phyloP scores from a whole-genome alignment of 2,888 invertebrate genomes.

The Melolontha melolontha region DNA sequence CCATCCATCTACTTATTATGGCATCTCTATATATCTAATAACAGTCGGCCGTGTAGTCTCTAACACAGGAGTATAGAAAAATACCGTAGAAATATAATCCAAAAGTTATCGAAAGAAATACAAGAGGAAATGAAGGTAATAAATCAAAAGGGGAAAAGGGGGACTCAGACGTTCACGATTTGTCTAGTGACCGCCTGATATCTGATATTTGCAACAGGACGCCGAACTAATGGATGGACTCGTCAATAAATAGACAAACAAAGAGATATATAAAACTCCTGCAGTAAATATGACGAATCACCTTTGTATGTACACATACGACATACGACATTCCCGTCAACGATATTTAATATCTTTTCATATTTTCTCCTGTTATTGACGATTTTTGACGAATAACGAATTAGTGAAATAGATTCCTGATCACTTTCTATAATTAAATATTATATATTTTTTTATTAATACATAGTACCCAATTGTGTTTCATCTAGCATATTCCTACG shows the following conservation, averaged over 20 bases:
- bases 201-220: conserved; percentile 64
- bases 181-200: conserved; percentile 64
- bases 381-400: too few species aligned
- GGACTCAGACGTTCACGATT: conserved; percentile 56
- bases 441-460: too few species aligned
- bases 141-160: conserved; percentile 62
- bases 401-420: too few species aligned
- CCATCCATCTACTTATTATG: conserved; percentile 17
- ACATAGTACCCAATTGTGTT: too few species aligned
- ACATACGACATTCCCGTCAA: conserved; percentile 10
- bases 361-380: background rate
- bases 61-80: conserved; percentile 33
- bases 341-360: conserved; percentile 21
- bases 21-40: conserved; percentile 17
- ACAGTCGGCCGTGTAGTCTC: conserved; percentile 4
- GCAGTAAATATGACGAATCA: conserved; percentile 50
- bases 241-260: conserved; percentile 59
- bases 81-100: conserved; percentile 42
- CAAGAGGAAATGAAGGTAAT: conserved; percentile 63
- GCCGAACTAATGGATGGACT: conserved; percentile 64
- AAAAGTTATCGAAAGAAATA: conserved; percentile 44
- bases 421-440: too few species aligned
- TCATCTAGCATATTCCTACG: too few species aligned
- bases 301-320: conserved; percentile 14
- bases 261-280: conserved; percentile 45